Base-by-base conservation (phyloP, 2,797 vertebrate species). In the Propithecus perrieri region DNA sequence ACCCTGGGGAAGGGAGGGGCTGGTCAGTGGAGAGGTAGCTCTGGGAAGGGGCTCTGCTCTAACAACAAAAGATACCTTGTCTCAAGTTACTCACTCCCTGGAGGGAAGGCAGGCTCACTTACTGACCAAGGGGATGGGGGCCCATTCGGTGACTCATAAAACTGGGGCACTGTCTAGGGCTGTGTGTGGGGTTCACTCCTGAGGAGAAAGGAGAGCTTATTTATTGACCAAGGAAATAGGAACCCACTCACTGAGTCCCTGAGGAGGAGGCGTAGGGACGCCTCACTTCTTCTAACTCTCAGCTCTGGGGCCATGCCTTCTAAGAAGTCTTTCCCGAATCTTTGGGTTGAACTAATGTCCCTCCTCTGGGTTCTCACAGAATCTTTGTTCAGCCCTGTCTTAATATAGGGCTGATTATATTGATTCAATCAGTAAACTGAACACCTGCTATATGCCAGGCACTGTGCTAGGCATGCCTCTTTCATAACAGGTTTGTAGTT, bases 1-100 rank as follows among this genome's bases (percentile, higher is more conserved):
- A 30, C 99, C 98, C 99, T 99, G 88, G 30, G 9, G 24, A 85
- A 91, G 50, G 72, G 84, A 80, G 9, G 26, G 24, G 15, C 13
- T 14, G 57, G 35, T 92, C 75, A 97, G 61, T 15, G 43, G 38
- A 76, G 48, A 74, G n/a, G 55, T 1, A 22, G 46, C 75, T 6
- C 55, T 41, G 38, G 48, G 65, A 67, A 75, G 30, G 67, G 41
- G 18, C 26, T 90, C 75, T 48, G 63, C 55, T 88, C 38, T 72
- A 38, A 76, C 57, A 75, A 53, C 18, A 53, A n/a, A 74, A 76
- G n/a, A 69, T 61, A 65, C 13, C 61, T 69, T 67, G 59, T 69
- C 93, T 75, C 18, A 0, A 59, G 71, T 79, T 86, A 50, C 50
- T 78, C 75, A 15, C 43, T 61, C 74, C 14, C 83, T 72, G 6